phyloP scores from a whole-genome alignment of 2,113 vertebrate species.

The Pao palembangensis region DNA sequence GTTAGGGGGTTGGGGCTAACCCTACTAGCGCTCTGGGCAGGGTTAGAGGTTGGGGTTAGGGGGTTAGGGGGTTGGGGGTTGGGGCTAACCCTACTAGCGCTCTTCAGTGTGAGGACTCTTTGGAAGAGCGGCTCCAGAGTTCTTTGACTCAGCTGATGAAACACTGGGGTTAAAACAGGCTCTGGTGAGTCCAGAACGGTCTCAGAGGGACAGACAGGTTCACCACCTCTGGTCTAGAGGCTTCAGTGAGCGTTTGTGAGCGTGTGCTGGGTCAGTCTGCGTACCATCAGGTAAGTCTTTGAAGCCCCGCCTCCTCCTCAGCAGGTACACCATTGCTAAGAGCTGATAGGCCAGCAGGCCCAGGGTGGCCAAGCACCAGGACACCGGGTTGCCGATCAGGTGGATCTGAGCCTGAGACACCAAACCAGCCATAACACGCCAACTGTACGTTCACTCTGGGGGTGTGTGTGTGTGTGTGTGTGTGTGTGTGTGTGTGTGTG shows the following conservation, averaged over 20 bases:
- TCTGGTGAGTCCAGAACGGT: no score
- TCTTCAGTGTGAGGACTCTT: no score
- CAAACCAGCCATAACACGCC: slow-evolving; percentile 19
- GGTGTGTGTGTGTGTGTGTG: neutral
- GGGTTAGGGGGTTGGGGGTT: no score
- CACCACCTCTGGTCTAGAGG: neutral
- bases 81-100: no score
- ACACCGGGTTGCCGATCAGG: slow-evolving; percentile 87
- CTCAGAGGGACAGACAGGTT: no score
- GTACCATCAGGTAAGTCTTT: slow-evolving; percentile 84
- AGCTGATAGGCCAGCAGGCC: slow-evolving; percentile 73
- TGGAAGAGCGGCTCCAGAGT: no score
- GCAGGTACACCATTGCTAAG: slow-evolving; percentile 80
- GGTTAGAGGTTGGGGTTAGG: no score
- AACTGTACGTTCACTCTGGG: neutral
- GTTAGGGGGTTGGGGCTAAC: no score
- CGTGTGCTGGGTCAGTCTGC: slow-evolving; percentile 2
- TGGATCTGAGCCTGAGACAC: slow-evolving; percentile 90
- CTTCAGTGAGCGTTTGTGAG: neutral
- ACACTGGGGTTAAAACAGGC: no score
- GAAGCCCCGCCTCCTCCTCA: slow-evolving; percentile 78
- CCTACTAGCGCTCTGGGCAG: no score
- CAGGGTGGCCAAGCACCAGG: slow-evolving; percentile 82
- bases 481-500: slow-evolving; percentile 41
- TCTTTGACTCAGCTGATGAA: no score